Evolutionary conservation across 2,888 invertebrate species (phyloP).

Genomic region (Cynaeus angustus): DNA sequence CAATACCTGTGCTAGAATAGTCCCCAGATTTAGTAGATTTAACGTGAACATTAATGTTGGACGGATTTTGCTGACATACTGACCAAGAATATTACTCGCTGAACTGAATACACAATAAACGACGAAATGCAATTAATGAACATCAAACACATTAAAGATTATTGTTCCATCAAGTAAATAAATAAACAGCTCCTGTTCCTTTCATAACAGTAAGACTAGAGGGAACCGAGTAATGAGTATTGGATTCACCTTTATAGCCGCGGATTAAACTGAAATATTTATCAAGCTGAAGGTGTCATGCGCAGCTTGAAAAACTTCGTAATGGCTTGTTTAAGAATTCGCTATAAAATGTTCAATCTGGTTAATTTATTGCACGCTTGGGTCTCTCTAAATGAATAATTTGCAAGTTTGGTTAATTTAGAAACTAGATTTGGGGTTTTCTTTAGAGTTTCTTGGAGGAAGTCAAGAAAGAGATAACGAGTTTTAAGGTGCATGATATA

Average conservation of each 20-base stretch:
- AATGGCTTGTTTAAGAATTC: constrained; percentile 36
- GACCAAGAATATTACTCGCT: constrained; percentile 33
- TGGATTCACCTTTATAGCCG: constrained; percentile 20
- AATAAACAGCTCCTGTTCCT: constrained; percentile 15
- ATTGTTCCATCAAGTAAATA: constrained; percentile 26
- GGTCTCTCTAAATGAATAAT: constrained; percentile 16
- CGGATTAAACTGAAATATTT: constrained; percentile 26
- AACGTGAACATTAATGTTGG: constrained; percentile 27
- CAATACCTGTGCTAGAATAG: constrained; percentile 23
- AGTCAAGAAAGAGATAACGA: no score
- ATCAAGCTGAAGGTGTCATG: constrained; percentile 13
- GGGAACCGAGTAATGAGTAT: constrained; percentile 5
- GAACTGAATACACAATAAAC: constrained; percentile 33
- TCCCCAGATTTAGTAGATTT: constrained; percentile 25
- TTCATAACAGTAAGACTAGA: constrained; percentile 18
- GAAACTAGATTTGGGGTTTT: neutral
- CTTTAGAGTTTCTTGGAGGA: neutral
- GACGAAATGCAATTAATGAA: constrained; percentile 39
- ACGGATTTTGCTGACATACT: constrained; percentile 37
- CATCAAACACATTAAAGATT: constrained; percentile 38
- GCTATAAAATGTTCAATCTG: constrained; percentile 10
- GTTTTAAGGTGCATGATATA: no score
- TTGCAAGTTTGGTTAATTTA: constrained; percentile 20
- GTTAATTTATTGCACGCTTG: constrained; percentile 22
- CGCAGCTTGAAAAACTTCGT: constrained; percentile 25